Percentiles rank a stretch among this genome's conserved stretches.
phyloP scores from a whole-genome alignment of 2,888 invertebrate species.

The Oxyscelio sp. region DNA sequence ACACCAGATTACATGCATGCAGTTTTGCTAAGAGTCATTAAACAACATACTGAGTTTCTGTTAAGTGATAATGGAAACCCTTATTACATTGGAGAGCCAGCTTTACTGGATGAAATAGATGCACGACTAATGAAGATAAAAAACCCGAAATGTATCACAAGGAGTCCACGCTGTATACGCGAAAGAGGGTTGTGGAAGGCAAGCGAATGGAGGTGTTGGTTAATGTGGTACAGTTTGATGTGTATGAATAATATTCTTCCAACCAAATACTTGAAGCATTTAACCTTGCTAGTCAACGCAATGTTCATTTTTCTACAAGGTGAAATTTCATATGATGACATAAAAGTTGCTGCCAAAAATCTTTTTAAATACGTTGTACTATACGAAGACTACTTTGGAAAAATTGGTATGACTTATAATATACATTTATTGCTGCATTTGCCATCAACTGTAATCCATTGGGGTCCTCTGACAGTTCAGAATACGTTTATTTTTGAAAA shows the following conservation, averaged over 20 bases:
- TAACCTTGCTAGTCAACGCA: neutral
- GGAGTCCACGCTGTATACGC: neutral
- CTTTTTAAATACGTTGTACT: slow-evolving; percentile 2
- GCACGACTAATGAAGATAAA: neutral
- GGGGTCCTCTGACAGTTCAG: slow-evolving; percentile 45
- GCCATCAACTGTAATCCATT: slow-evolving; percentile 23
- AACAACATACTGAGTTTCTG: slow-evolving; percentile 31
- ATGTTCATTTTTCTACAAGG: neutral
- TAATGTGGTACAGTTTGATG: neutral
- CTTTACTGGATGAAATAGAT: neutral
- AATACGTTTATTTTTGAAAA: slow-evolving; percentile 48
- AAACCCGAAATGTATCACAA: neutral
- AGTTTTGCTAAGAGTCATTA: slow-evolving; percentile 13
- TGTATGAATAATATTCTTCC: neutral
- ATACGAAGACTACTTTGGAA: slow-evolving; percentile 21
- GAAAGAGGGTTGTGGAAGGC: neutral
- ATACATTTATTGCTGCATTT: slow-evolving; percentile 43
- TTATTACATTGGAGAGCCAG: slow-evolving; percentile 8
- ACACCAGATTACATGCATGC: slow-evolving; percentile 45
- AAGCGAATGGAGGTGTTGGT: neutral
- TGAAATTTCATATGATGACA: neutral
- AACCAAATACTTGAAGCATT: neutral
- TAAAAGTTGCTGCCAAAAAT: neutral
- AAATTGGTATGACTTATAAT: slow-evolving; percentile 27
- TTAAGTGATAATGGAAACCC: neutral